A percentile compares a stretch with the other conserved stretches of the same genome.
These are phyloP conservation scores for Gallinago solitaria DNA, from an alignment of 2,797 vertebrate genomes.

Conservation along the genomic window DNA sequence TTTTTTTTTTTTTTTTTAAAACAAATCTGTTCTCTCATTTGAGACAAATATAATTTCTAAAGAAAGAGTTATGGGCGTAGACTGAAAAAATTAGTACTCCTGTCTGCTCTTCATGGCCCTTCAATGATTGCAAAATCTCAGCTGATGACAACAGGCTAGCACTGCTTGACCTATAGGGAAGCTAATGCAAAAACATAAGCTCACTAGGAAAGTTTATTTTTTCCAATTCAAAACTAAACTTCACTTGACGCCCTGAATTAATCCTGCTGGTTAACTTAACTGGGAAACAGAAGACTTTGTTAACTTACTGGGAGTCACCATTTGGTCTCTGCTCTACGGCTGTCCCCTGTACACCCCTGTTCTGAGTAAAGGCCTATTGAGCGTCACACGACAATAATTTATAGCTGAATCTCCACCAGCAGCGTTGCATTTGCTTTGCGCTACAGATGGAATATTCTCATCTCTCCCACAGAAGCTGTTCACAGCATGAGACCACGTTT, in stretches of 20 bases:
- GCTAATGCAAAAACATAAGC: neutral
- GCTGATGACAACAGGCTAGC: neutral
- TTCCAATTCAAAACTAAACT: neutral
- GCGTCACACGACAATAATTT: neutral
- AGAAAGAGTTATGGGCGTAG: constrained; percentile 3
- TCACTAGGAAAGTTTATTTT: neutral
- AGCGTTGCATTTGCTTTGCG: neutral
- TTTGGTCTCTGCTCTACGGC: neutral
- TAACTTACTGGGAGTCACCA: neutral
- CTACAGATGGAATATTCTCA: neutral
- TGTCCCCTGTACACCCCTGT: neutral
- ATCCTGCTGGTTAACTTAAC: neutral
- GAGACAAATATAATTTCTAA: constrained; percentile 31
- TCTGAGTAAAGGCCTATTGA: neutral
- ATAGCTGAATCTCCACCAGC: neutral
- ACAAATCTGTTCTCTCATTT: constrained; percentile 13
- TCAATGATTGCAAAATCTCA: neutral
- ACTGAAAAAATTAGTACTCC: constrained; percentile 2
- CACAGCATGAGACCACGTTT: neutral
- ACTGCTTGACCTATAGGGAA: neutral
- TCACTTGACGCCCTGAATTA: neutral
- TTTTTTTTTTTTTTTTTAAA: neutral
- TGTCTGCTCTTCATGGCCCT: neutral
- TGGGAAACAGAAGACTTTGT: neutral
- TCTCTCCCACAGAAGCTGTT: neutral